Evolutionary conservation across 2,888 invertebrate genomes (phyloP).

Genomic region (Zaprionus bogoriensis): DNA sequence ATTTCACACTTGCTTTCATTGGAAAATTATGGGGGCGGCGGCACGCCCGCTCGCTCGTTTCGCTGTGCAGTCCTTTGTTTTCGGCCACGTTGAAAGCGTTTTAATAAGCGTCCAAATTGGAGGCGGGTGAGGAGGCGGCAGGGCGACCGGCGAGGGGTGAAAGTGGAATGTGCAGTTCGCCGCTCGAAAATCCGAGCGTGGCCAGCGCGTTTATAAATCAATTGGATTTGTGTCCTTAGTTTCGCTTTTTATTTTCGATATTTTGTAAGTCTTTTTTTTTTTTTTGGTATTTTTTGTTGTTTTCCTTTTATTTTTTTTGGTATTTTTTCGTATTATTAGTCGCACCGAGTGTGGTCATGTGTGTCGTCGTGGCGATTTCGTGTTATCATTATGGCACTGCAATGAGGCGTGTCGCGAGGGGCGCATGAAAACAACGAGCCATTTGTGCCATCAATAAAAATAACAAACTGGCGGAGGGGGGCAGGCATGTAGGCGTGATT

Average conservation of each 20-base stretch:
- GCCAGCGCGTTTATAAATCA: conserved; percentile 49
- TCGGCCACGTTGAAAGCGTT: conserved; percentile 39
- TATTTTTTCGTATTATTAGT: background rate
- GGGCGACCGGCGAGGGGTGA: background rate
- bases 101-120: conserved; percentile 46
- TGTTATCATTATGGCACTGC: conserved; percentile 43
- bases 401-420: conserved; percentile 41
- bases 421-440: conserved; percentile 45
- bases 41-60: background rate
- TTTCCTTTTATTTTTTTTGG: background rate
- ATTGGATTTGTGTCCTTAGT: conserved; percentile 47
- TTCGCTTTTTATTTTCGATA: too few relatives aligned
- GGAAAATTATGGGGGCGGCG: conserved; percentile 34
- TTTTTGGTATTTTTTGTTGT: background rate
- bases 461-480: conserved; percentile 25
- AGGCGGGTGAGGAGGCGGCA: background rate
- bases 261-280: background rate
- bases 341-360: background rate
- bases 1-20: conserved; percentile 62
- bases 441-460: conserved; percentile 57
- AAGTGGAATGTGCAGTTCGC: background rate
- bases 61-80: conserved; percentile 33
- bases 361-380: conserved; percentile 16
- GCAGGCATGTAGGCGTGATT: background rate
- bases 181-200: conserved; percentile 22